phyloP scores from a whole-genome alignment of 2,797 vertebrate genomes.

The Chaunax sp. region DNA sequence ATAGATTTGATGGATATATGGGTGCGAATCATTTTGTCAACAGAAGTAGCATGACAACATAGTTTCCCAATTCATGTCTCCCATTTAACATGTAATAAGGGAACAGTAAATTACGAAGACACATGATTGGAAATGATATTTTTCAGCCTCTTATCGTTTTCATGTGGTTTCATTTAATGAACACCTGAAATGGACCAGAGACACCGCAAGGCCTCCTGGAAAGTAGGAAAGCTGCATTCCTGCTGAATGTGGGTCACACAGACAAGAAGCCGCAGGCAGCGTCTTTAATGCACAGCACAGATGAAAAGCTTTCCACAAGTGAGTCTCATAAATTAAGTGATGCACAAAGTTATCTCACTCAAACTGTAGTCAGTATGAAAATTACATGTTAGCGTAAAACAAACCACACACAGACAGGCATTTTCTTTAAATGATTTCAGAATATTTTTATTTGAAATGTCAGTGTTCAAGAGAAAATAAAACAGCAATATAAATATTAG shows the following conservation, averaged over 20 bases:
- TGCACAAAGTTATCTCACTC: constrained; percentile 1
- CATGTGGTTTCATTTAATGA: background rate
- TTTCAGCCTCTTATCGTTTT: background rate
- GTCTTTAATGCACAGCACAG: constrained; percentile 3
- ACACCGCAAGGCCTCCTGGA: constrained; percentile 23
- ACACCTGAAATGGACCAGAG: constrained; percentile 2
- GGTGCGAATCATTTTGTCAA: background rate
- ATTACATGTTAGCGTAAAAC: constrained; percentile 12
- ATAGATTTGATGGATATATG: background rate
- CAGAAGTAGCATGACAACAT: background rate
- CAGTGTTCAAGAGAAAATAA: constrained; percentile 93
- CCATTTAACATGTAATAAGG: background rate
- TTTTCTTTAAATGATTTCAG: constrained; percentile 78
- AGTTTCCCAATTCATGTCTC: background rate
- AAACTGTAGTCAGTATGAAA: background rate
- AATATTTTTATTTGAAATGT: constrained; percentile 97
- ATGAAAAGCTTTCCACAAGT: constrained; percentile 2
- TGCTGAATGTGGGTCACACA: constrained; percentile 34
- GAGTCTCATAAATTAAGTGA: background rate
- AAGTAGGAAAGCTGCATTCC: constrained; percentile 7
- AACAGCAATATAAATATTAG: constrained; percentile 99
- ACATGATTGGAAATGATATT: background rate
- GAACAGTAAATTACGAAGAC: background rate
- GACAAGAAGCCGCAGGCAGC: constrained; percentile 8
- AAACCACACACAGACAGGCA: constrained; percentile 31